Evolutionary conservation across 1,140 invertebrate species (phyloP), one percentile per base, ranked within the genome.

Genomic region (Musca domestica): DNA sequence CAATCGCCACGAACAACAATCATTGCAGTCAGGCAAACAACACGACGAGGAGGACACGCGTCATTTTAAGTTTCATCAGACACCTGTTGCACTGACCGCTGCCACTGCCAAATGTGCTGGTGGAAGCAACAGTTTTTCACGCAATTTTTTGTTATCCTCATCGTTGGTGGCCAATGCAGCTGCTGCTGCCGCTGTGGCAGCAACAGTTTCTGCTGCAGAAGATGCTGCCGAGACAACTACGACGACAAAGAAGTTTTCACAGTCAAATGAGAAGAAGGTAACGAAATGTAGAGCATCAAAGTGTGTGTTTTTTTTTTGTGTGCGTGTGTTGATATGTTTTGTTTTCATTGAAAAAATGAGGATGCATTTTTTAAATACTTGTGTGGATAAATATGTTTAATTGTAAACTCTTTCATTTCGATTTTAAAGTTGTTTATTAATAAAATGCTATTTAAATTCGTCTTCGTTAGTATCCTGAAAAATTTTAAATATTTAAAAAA

Each of bases 141-240:
- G 73, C 66, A 80, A 81, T 75, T 74, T 81, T 58, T 65, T 81
- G 47, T 80, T 80, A 68, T 75, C 76, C 41, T 70, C 72, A 67
- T 68, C 73, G 10, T 71, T 66, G 46, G 67, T 52, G 27, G 72
- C 69, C 10, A 25, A 25, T 15, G 74, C 74, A 48, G 51, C 51
- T 14, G 73, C 70, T 65, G 74, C 71, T 41, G 74, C 48, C 5
- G 75, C 71, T 30, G 74, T 30, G 48, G 48, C 67, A 14, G 67
- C 30, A 41, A 41, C 34, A 5, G 12, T 41, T 3, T 56, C 67
- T 14, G 63, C 23, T 64, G 54, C 25, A 4, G 46, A 66, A 56
- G 48, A 25, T 49, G 25, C n/a, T 34, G 10, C 64, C 5, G 23
- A 46, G 17, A 27, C 56, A 9, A 27, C 64, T 27, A 49, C 25